phyloP scores from a whole-genome alignment of 2,113 vertebrate genomes.

The Apodemus sylvaticus region DNA sequence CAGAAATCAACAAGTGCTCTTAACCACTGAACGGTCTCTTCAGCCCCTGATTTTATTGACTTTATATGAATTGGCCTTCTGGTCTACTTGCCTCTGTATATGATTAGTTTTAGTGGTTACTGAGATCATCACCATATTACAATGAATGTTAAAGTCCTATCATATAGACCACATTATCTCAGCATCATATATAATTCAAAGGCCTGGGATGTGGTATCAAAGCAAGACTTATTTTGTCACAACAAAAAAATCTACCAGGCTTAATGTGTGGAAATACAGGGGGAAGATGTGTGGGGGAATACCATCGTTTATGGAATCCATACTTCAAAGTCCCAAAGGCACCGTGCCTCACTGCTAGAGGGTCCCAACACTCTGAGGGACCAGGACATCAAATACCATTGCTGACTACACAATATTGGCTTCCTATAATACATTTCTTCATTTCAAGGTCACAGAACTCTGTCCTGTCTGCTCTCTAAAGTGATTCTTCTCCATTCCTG shows the following conservation, averaged over 20 bases:
- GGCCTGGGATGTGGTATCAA: not conserved
- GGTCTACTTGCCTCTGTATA: not conserved
- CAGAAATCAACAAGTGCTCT: not conserved
- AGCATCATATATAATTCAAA: slow-evolving; percentile 16
- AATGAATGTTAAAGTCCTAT: not conserved
- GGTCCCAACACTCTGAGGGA: not conserved
- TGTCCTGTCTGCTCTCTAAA: not conserved
- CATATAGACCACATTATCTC: not conserved
- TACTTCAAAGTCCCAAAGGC: not conserved
- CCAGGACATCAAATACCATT: not conserved
- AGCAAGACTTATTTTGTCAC: not conserved
- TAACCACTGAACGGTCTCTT: not conserved
- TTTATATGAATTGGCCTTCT: not conserved
- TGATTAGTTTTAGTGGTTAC: not conserved
- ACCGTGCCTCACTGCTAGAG: not conserved
- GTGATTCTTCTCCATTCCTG: not conserved
- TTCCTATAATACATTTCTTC: not conserved
- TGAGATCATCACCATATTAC: not conserved
- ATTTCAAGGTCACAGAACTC: not conserved
- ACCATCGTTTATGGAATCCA: not conserved
- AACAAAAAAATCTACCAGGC: not conserved
- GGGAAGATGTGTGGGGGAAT: not conserved
- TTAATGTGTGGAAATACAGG: not conserved
- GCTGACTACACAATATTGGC: not conserved
- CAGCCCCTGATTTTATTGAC: not conserved